These are phyloP conservation scores for Syritta pipiens DNA, from an alignment of 2,888 invertebrate species.

Conservation along the genomic window DNA sequence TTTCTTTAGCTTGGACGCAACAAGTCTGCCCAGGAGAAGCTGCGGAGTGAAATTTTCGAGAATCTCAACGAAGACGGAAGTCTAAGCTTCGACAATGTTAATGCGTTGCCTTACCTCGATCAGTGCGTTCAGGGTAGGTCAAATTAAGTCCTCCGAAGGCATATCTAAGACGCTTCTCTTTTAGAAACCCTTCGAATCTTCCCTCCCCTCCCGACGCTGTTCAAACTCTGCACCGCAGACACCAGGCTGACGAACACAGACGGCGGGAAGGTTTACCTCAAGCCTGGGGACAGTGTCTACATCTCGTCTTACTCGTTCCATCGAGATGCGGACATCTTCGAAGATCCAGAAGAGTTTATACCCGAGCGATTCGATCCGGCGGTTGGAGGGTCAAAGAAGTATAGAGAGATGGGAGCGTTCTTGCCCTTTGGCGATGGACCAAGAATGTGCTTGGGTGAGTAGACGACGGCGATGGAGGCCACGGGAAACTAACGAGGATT, in stretches of 20 bases:
- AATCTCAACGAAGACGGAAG: slow-evolving; percentile 36
- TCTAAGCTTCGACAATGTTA: slow-evolving; percentile 71
- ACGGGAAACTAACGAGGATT: not conserved
- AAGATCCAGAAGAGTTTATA: slow-evolving; percentile 72
- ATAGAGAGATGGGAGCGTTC: slow-evolving; percentile 72
- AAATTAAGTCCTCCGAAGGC: not conserved
- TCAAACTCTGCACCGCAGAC: slow-evolving; percentile 71
- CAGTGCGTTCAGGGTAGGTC: slow-evolving; percentile 72
- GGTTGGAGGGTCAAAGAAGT: slow-evolving; percentile 71
- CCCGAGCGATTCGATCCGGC: slow-evolving; percentile 73
- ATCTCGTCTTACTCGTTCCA: slow-evolving; percentile 72
- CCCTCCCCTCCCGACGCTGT: slow-evolving; percentile 70
- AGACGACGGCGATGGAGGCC: not conserved
- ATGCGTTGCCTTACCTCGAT: slow-evolving; percentile 73
- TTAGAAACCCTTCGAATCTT: slow-evolving; percentile 73
- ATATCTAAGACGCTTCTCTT: not conserved
- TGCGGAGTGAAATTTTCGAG: slow-evolving; percentile 71
- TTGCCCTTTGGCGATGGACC: slow-evolving; percentile 75
- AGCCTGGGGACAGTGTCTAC: slow-evolving; percentile 63
- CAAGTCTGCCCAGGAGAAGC: slow-evolving; percentile 70
- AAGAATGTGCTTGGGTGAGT: slow-evolving; percentile 73
- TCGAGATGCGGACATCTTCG: slow-evolving; percentile 72
- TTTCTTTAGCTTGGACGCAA: slow-evolving; percentile 71
- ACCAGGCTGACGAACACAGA: slow-evolving; percentile 61
- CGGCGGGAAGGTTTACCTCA: slow-evolving; percentile 49